A percentile compares a stretch with the other conserved stretches of the same genome.
phyloP scores from a whole-genome alignment of 2,113 vertebrate genomes.

The Helogale parvula region DNA sequence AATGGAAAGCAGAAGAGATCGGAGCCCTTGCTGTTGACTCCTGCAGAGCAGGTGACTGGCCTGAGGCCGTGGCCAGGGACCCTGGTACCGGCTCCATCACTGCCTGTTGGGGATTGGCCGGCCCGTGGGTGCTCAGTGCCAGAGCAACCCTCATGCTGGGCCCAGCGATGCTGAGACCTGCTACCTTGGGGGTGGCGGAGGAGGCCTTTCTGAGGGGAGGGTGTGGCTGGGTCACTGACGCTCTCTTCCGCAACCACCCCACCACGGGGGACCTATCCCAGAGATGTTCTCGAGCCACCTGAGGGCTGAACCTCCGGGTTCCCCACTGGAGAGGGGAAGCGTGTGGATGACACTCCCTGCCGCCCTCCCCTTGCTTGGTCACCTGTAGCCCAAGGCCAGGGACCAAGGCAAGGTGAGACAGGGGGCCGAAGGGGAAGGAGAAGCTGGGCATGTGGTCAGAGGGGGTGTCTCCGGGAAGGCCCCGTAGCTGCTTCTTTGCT shows the following conservation, averaged over 20 bases:
- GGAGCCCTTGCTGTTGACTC: constrained; percentile 55
- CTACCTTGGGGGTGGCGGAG: neutral
- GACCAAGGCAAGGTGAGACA: neutral
- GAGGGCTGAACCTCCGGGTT: neutral
- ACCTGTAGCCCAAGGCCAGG: neutral
- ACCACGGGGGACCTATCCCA: neutral
- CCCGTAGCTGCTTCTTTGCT: neutral
- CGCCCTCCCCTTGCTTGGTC: fast-evolving
- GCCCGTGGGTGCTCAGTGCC: neutral
- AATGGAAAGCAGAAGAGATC: constrained; percentile 76
- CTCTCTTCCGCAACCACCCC: neutral
- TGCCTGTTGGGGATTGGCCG: neutral
- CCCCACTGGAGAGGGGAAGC: neutral
- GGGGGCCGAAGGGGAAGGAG: neutral
- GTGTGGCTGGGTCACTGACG: neutral
- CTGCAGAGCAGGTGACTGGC: neutral
- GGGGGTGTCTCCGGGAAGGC: neutral
- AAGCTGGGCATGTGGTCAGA: neutral
- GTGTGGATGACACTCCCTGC: neutral
- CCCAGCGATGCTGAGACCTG: neutral
- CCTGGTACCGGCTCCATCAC: fast-evolving
- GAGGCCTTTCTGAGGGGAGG: neutral
- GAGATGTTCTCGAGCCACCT: neutral
- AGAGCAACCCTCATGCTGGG: neutral
- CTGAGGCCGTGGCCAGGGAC: fast-evolving